Base-by-base conservation (phyloP, 1,140 invertebrate genomes). In the Muscidifurax raptorellus region DNA sequence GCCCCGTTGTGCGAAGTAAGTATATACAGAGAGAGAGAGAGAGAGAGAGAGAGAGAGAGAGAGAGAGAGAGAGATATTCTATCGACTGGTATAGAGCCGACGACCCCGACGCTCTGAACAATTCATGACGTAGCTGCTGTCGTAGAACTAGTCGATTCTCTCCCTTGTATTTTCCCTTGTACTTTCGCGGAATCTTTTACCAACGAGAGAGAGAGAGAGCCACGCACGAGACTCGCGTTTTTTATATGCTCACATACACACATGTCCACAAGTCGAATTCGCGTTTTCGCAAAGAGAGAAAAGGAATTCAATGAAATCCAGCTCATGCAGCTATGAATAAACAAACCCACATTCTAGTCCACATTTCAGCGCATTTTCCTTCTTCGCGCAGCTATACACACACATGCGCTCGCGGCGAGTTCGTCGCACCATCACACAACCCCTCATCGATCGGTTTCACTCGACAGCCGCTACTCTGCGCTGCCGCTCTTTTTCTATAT, bases 81-180 rank as follows among this genome's bases (percentile, higher is more conserved):
- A 90, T 90, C 85, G 89, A 90, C 86, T 90, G 2, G n/a, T 84
- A 77, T 81, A 78, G 87, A 88, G 89, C 87, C 88, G 86, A 90
- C 88, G 89, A 90, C 88, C 89, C 87, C 87, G 86, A 80, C 12
- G 82, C 66, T 86, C 85, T 90, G 88, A 89, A 91, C 89, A 90
- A 91, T 91, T 90, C 88, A 91, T 87, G 85, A 89, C 83, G 74
- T n/a, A 32, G 36, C 67, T 59, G 27, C 78, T 85, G 18, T n/a
- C n/a, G 52, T 6, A 59, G 52, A 59, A 59, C 52, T 59, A 59
- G 52, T 88, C 87, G 87, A 89, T 89, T 87, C 77, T 82, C 87
- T 79, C 44, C 83, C 82, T 25, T 67, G 28, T 84, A 52, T 76
- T 84, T 84, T 78, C 76, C 27, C 81, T 85, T 52, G 52, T 40